Conservation (phyloP, 2,888 invertebrate genomes). For the Diogma glabrata region DNA sequence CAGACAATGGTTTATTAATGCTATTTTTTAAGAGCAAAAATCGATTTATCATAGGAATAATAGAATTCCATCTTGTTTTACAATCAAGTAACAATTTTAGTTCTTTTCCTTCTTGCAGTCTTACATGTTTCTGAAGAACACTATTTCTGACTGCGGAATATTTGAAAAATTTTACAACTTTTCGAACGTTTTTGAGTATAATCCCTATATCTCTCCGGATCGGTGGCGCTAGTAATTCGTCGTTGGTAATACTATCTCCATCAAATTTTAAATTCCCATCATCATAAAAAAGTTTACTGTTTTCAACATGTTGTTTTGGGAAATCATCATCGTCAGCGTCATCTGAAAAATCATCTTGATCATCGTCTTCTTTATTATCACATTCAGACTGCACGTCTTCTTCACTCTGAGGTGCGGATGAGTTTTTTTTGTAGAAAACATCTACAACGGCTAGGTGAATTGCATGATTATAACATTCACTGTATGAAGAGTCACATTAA, state of each 20-base stretch:
- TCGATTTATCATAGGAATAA: no score
- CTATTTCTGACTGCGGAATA: constrained; percentile 13
- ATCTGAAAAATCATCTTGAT: background rate
- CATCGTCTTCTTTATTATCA: background rate
- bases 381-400: constrained; percentile 11
- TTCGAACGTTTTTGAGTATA: constrained; percentile 6
- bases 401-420: background rate
- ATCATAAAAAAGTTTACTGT: no score
- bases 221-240: no score
- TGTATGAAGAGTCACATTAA: constrained; percentile 9
- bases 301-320: no score
- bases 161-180: constrained; percentile 15
- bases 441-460: constrained; percentile 5
- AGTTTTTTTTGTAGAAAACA: constrained; percentile 8
- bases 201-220: no score
- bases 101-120: constrained; percentile 12
- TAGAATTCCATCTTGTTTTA: constrained; percentile 16
- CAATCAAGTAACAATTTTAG: constrained; percentile 16
- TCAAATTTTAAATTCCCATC: constrained; percentile 12
- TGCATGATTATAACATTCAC: constrained; percentile 6
- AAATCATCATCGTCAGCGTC: background rate
- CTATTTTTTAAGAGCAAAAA: no score
- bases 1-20: no score
- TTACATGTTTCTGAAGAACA: constrained; percentile 13
- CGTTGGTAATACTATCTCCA: no score